These are phyloP conservation scores for Gopherus flavomarginatus DNA, from an alignment of 2,113 vertebrate species.

Conservation along the genomic window DNA sequence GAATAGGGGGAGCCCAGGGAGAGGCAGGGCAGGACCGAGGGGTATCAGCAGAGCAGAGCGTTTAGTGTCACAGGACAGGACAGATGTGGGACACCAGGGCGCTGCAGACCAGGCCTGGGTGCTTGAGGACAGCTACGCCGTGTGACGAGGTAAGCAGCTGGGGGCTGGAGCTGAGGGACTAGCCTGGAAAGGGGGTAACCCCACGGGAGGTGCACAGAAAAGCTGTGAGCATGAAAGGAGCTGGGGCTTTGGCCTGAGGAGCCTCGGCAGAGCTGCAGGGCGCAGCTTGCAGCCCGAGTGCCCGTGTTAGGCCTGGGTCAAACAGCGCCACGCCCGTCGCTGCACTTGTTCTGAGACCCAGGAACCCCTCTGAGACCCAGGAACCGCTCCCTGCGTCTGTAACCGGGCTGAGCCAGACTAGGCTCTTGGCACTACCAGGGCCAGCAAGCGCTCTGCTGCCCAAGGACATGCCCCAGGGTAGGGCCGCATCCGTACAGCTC, in stretches of 20 bases:
- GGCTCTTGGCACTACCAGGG: neutral
- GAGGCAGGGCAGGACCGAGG: neutral
- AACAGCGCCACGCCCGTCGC: no score
- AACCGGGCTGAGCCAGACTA: neutral
- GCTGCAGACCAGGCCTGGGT: no score
- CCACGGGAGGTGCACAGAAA: neutral
- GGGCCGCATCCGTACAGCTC: neutral
- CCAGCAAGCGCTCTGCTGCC: neutral
- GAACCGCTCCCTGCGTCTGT: neutral
- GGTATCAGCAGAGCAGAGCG: neutral
- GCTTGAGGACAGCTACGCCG: accelerated
- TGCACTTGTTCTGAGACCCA: accelerated
- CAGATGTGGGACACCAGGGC: neutral
- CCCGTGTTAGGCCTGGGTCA: neutral
- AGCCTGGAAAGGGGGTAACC: neutral
- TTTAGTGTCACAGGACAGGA: no score
- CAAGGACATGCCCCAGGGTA: neutral
- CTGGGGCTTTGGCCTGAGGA: neutral
- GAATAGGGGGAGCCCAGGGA: neutral
- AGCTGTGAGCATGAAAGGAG: neutral
- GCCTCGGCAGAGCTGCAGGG: neutral
- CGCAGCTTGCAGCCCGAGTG: neutral
- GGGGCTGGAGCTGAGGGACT: accelerated
- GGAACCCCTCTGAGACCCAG: neutral
- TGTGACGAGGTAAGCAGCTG: neutral